Percentiles rank a stretch among this genome's conserved stretches.
These are phyloP conservation scores for Dyspetes luteomarginatus DNA, from an alignment of 2,888 invertebrate genomes.

Conservation along the genomic window DNA sequence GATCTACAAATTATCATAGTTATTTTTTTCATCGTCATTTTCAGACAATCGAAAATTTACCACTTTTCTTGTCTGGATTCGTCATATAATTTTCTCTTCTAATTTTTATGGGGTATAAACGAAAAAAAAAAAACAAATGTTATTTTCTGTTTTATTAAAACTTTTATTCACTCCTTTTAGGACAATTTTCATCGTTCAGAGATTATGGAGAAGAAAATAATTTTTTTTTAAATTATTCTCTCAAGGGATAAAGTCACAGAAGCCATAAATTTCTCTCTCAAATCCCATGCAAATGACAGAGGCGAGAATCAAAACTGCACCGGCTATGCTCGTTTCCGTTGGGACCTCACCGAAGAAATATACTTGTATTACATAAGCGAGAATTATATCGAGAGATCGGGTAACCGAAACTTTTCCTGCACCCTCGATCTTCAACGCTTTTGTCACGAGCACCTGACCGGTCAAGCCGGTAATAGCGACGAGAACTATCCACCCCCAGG, in stretches of 20 bases:
- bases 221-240: neutral
- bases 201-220: neutral
- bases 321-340: constrained; percentile 80
- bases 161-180: neutral
- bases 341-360: constrained; percentile 83
- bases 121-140: neutral
- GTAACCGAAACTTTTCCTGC: constrained; percentile 84
- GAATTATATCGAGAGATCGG: constrained; percentile 83
- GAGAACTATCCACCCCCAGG: constrained; percentile 78
- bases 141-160: neutral
- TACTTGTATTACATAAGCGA: constrained; percentile 83
- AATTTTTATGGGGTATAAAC: neutral
- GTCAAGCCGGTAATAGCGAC: constrained; percentile 81
- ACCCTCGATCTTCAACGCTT: constrained; percentile 83
- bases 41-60: neutral
- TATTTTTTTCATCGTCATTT: neutral
- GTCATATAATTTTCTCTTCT: too few species aligned
- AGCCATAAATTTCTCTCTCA: constrained; percentile 81
- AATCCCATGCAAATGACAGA: constrained; percentile 83
- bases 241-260: constrained; percentile 81
- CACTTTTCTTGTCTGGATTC: neutral
- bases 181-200: neutral
- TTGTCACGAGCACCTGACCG: constrained; percentile 83
- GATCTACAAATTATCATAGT: constrained; percentile 39
- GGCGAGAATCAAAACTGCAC: constrained; percentile 81